Conservation (phyloP, 1,140 invertebrate species). For the Arion vulgaris region DNA sequence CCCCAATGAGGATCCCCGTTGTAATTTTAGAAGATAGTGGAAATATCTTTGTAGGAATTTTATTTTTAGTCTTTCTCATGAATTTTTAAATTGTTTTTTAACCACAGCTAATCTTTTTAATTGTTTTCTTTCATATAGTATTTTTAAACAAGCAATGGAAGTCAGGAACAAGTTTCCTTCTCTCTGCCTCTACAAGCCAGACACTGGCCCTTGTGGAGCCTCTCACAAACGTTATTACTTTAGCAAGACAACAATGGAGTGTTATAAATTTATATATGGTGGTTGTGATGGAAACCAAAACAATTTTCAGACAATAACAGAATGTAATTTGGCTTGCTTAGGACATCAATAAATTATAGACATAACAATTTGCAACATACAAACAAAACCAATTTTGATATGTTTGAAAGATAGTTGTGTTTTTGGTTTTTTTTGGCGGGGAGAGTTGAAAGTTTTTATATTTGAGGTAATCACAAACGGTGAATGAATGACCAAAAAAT, state of each 20-base stretch:
- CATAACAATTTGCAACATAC: background rate
- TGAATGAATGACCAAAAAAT: no score
- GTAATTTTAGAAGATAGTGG: no score
- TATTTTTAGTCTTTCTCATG: no score
- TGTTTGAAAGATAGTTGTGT: background rate
- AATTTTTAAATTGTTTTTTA: no score
- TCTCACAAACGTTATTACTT: slow-evolving; percentile 68
- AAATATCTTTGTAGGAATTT: no score
- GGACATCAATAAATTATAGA: background rate
- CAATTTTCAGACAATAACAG: slow-evolving; percentile 64
- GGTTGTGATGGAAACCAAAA: slow-evolving; percentile 72
- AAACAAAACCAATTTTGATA: background rate
- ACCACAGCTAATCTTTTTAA: no score
- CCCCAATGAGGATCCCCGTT: no score
- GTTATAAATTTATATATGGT: slow-evolving; percentile 70
- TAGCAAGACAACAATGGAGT: slow-evolving; percentile 67
- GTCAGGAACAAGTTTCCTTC: background rate
- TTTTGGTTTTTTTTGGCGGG: no score
- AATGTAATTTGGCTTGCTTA: slow-evolving; percentile 51
- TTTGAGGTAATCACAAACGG: no score
- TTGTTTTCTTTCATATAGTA: background rate
- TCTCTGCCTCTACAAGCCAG: slow-evolving; percentile 50
- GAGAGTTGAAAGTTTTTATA: no score
- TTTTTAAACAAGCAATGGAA: background rate
- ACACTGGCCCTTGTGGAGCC: slow-evolving; percentile 58